Evolutionary conservation across 2,797 vertebrate species (phyloP), one percentile per base, ranked within the genome.

Genomic region (Florisuga fusca): DNA sequence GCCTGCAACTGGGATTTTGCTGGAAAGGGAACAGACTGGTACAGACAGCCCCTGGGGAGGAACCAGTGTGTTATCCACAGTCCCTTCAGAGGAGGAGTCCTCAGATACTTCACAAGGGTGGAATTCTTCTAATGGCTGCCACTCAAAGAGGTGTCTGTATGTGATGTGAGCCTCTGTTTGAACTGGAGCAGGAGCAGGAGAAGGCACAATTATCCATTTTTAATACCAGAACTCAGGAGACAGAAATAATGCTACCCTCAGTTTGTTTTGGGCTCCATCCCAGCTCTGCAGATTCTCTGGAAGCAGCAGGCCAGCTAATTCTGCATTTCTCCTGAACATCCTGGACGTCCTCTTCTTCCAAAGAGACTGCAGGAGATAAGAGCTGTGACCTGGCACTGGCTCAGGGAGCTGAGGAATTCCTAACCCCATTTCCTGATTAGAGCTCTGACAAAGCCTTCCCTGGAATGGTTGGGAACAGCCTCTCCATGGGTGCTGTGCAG

Each of bases 401-500:
- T 71, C 81, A 54, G 71, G 63, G 48, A 84, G 80, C 88, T 67
- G 84, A 94, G 68, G 92, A 94, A 94, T 94, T 93, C 89, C 64
- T 63, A 90, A 79, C 58, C 68, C 90, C 63, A 71, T 95, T 93
- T 94, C 89, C 84, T 93, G 90, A 94, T 94, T 92, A 92, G 57
- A 72, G 27, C 46, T 41, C 64, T 76, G 50, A n/a, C 63, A 88
- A 79, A 86, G 25, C 45, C 53, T 77, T 31, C 63, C 31, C 36
- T 2, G 31, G 74, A n/a, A 59, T 64, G 71, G 55, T 74, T 86
- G 45, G 59, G 67, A 71, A 57, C 27, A 55, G 33, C 21, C 48
- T 64, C 81, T 91, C 31, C 27, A 12, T 18, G 83, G 85, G 26
- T 31, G 7, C 63, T 27, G 1, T n/a, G 66, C 63, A 84, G 88